phyloP scores from a whole-genome alignment of 2,113 vertebrate genomes.

The rabbit (Oryctolagus cuniculus) region DNA sequence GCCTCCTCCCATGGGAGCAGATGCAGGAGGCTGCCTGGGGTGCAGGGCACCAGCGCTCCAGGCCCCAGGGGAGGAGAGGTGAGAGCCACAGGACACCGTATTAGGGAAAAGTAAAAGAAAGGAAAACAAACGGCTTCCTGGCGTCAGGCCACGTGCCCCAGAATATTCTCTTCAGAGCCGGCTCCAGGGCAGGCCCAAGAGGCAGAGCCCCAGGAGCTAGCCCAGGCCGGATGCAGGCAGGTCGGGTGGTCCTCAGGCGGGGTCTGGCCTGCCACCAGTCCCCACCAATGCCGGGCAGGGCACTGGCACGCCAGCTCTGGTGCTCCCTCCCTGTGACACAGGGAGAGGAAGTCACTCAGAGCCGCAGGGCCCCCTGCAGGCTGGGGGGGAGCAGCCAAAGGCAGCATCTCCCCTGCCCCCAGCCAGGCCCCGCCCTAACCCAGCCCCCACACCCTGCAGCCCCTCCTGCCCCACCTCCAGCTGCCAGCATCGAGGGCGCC shows the following conservation, averaged over 20 bases:
- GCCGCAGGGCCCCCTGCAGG: too few species aligned
- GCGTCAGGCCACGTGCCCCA: not conserved
- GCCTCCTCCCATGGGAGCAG: not conserved
- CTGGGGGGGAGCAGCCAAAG: not conserved
- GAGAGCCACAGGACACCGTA: not conserved
- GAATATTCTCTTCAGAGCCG: not conserved
- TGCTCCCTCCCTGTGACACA: too few species aligned
- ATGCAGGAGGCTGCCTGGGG: not conserved
- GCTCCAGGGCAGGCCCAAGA: not conserved
- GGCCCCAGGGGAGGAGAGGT: not conserved
- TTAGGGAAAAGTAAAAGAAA: conserved; percentile 47
- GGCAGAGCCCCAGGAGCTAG: not conserved
- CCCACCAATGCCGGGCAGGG: not conserved
- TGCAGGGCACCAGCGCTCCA: too few species aligned
- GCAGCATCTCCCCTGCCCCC: not conserved
- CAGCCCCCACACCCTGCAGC: not conserved
- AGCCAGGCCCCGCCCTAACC: not conserved
- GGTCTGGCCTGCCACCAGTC: not conserved
- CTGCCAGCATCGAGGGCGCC: not conserved
- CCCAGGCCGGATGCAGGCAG: not conserved
- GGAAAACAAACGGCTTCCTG: not conserved
- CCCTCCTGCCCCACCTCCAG: not conserved
- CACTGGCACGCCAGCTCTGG: not conserved
- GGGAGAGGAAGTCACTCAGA: too few species aligned
- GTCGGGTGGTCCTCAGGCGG: accelerated